Base-by-base conservation (phyloP, 1,140 invertebrate genomes). In the Lepidurus couesii region DNA sequence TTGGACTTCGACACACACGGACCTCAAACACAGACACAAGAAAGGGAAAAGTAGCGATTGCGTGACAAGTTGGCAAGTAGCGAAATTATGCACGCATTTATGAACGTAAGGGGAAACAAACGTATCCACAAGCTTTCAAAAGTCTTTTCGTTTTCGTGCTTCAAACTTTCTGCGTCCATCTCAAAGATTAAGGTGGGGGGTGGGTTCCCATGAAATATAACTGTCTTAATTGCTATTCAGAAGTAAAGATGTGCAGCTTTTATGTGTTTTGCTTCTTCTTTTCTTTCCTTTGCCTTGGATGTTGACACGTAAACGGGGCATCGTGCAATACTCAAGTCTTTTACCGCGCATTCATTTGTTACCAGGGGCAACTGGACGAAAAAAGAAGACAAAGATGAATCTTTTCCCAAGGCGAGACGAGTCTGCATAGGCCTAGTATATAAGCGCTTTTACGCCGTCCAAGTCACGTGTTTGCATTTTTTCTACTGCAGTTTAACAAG, bases 301-400 rank as follows among this genome's bases (percentile, higher is more conserved):
- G 26, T 34, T 34, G 26, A 34, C 26, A 34, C 26, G 26, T 34
- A 3, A 34, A 34, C 26, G 7, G 16, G 9, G 16, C 53, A n/a
- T 7, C 53, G 3, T 16, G 16, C 45, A 47, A 16, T 21, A n/a
- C 13, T n/a, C 21, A 13, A 65, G 53, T 65, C 53, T 65, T 65
- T 65, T 21, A 65, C 9, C n/a, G n/a, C 53, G n/a, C 8, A 65
- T 65, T 65, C 53, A 65, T 65, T 65, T n/a, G 53, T 65, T 65
- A 65, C 53, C 53, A 65, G 53, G 53, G 53, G 13, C 53, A n/a
- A 13, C 13, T 16, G 21, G 21, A 65, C 16, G 7, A 65, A 65
- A 16, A 65, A 65, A 21, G 53, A 21, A 16, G 21, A 65, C 6
- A 65, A 21, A 65, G 53, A 65, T 0, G 9, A 21, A 65, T n/a